phyloP scores from a whole-genome alignment of 2,888 invertebrate genomes.

The Cyaniris semiargus region DNA sequence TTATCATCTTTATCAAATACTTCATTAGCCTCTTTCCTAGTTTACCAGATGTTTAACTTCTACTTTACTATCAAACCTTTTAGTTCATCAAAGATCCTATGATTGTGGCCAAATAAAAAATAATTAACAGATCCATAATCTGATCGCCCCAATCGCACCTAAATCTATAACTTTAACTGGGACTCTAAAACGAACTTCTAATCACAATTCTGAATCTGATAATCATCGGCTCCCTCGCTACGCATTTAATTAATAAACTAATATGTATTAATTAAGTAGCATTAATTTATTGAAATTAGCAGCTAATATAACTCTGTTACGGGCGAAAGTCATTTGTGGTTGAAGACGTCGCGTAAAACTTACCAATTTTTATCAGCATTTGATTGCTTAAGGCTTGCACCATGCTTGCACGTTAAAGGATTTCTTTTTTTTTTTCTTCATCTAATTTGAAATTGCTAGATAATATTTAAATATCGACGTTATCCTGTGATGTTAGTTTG shows the following conservation, averaged over 20 bases:
- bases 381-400: neutral
- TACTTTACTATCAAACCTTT: neutral
- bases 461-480: neutral
- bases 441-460: neutral
- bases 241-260: constrained; percentile 4
- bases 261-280: neutral
- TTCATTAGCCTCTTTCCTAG: neutral
- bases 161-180: neutral
- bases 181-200: neutral
- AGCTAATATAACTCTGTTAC: neutral
- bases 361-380: neutral
- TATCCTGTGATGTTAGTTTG: neutral
- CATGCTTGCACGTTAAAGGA: neutral
- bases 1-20: neutral
- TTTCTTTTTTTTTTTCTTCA: neutral
- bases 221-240: constrained; percentile 24
- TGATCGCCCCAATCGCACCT: neutral
- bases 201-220: constrained; percentile 10
- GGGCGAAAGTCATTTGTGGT: neutral
- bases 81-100: neutral
- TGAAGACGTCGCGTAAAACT: neutral
- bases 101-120: neutral
- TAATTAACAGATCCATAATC: constrained; percentile 5
- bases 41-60: neutral
- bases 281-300: constrained; percentile 18